phyloP scores from a whole-genome alignment of 2,888 invertebrate species.

The Polyommatus icarus region DNA sequence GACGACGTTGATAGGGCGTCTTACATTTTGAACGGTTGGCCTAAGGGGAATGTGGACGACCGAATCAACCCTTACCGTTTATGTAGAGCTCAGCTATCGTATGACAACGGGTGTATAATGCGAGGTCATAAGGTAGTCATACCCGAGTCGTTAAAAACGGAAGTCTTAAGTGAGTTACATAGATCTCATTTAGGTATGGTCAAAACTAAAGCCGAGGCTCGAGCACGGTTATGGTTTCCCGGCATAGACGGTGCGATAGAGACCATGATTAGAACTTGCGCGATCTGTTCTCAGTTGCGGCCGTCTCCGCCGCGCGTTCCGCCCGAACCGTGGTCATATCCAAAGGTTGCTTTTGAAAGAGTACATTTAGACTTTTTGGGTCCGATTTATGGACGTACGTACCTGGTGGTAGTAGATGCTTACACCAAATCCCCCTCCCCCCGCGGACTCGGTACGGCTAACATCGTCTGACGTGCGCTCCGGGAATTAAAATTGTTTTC shows the following conservation, averaged over 20 bases:
- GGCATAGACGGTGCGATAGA: slow-evolving; percentile 37
- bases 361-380: too few species aligned
- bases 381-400: slow-evolving; percentile 36
- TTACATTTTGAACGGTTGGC: too few species aligned
- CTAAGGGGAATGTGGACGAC: too few species aligned
- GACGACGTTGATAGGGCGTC: too few species aligned
- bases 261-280: slow-evolving; percentile 31
- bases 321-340: slow-evolving; percentile 36
- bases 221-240: slow-evolving; percentile 41
- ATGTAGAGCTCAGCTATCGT: slow-evolving; percentile 40
- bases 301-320: slow-evolving; percentile 38
- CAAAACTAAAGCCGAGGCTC: slow-evolving; percentile 44
- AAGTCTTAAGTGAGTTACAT: slow-evolving; percentile 33
- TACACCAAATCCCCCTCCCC: too few species aligned
- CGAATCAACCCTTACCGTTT: slow-evolving; percentile 31
- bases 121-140: slow-evolving; percentile 44
- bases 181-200: slow-evolving; percentile 43
- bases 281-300: slow-evolving; percentile 36
- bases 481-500: too few species aligned
- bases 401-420: slow-evolving; percentile 41
- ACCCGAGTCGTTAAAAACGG: slow-evolving; percentile 37
- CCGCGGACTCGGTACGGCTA: too few species aligned
- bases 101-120: slow-evolving; percentile 43
- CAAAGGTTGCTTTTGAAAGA: too few species aligned
- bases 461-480: too few species aligned